Percentiles rank a stretch among this genome's conserved stretches.
Evolutionary conservation across 2,797 vertebrate species (phyloP).

Genomic region (Xyrichtys novacula): DNA sequence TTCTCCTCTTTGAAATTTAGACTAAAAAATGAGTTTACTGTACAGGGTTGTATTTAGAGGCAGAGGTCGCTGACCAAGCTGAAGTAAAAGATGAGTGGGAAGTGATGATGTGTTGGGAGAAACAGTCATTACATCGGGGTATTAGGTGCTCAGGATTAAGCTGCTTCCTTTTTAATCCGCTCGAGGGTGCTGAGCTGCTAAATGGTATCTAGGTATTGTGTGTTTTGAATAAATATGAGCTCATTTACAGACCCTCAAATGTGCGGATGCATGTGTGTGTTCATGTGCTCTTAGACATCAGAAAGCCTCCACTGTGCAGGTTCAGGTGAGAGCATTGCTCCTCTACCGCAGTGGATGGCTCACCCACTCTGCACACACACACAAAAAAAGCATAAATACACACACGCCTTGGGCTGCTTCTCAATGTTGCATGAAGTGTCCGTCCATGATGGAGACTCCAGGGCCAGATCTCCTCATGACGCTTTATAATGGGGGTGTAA

Average conservation of each 20-base stretch:
- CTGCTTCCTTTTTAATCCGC: not conserved
- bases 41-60: not conserved
- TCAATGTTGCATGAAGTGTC: slow-evolving; percentile 46
- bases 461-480: slow-evolving; percentile 42
- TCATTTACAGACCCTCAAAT: not conserved
- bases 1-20: no score
- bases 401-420: slow-evolving; percentile 18
- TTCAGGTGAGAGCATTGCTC: slow-evolving; percentile 27
- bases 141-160: not conserved
- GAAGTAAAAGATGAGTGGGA: not conserved
- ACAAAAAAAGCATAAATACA: slow-evolving; percentile 21
- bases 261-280: slow-evolving; percentile 8
- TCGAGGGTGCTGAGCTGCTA: slow-evolving; percentile 1
- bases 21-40: not conserved
- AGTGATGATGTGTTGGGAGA: not conserved
- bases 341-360: slow-evolving; percentile 20
- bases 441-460: slow-evolving; percentile 25
- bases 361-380: slow-evolving; percentile 11
- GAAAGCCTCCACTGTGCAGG: not conserved
- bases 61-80: not conserved
- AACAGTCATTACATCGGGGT: not conserved
- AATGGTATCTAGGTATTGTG: slow-evolving; percentile 4
- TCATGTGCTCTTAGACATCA: not conserved
- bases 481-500: slow-evolving; percentile 57
- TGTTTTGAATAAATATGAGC: slow-evolving; percentile 8